Conservation (phyloP, 1,140 invertebrate genomes). For the Acyrthosiphon pisum region DNA sequence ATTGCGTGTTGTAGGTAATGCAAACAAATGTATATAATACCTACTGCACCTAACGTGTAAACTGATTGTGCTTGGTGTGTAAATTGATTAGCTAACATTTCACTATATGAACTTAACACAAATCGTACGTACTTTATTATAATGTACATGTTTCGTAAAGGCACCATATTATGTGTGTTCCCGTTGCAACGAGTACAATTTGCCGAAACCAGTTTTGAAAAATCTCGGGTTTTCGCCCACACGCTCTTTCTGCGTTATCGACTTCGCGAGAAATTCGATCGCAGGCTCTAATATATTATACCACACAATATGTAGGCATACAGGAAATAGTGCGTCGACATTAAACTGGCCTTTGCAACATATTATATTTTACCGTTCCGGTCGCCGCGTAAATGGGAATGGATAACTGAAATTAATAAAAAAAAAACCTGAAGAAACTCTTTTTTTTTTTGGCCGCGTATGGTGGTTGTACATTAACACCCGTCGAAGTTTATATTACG, state of each 20-base stretch:
- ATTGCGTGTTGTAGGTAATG: neutral
- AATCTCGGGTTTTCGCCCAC: neutral
- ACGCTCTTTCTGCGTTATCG: neutral
- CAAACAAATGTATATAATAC: neutral
- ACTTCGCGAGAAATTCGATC: neutral
- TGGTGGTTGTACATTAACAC: too few species aligned
- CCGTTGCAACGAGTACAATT: neutral
- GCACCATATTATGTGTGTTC: neutral
- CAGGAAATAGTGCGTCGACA: neutral
- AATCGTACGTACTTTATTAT: neutral
- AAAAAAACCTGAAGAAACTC: neutral
- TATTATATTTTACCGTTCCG: neutral
- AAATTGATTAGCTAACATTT: neutral
- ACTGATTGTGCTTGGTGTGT: neutral
- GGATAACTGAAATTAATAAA: neutral
- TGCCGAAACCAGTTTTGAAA: constrained; percentile 23
- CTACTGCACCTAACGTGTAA: neutral
- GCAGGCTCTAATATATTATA: neutral
- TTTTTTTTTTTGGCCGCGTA: too few species aligned
- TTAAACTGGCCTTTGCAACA: neutral
- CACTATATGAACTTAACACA: neutral
- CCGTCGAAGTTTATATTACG: neutral
- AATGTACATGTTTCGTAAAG: neutral
- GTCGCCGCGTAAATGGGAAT: neutral
- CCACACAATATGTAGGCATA: neutral